Conservation (phyloP, 2,797 vertebrate genomes). For the Acanthis flammea region DNA sequence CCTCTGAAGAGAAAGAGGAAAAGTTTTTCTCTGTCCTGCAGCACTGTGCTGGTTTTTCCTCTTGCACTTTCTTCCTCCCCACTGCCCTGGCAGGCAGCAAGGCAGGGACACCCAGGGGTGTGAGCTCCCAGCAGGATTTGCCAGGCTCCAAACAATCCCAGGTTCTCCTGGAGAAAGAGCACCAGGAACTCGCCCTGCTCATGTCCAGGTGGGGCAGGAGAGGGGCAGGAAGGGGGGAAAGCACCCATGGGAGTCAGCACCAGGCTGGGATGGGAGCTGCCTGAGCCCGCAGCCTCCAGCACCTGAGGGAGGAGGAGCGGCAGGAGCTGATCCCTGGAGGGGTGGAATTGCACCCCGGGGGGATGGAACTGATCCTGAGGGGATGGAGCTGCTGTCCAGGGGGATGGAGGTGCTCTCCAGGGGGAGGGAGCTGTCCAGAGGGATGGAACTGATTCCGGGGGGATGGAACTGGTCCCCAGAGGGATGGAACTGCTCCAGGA, state of each 20-base stretch:
- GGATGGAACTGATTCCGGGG: no score
- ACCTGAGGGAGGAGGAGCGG: no score
- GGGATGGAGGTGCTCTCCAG: neutral
- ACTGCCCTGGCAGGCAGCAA: neutral
- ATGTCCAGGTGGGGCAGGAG: accelerated
- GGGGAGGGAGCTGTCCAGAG: neutral
- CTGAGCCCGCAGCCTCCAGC: neutral
- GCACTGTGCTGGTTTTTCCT: neutral
- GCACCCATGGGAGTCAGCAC: neutral
- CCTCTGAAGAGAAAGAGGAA: neutral
- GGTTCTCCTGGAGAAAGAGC: neutral
- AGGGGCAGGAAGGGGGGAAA: neutral
- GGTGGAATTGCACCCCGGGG: neutral
- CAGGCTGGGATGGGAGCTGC: neutral
- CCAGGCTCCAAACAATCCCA: neutral
- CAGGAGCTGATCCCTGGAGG: neutral
- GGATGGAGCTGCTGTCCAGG: accelerated
- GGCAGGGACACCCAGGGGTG: neutral
- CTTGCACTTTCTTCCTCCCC: neutral
- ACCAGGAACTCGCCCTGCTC: neutral
- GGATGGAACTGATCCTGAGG: no score
- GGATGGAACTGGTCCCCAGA: neutral
- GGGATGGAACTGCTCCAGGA: neutral
- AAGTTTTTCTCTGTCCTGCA: neutral
- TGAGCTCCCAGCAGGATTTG: accelerated